A percentile compares a stretch with the other conserved stretches of the same genome.
Conservation (phyloP, 2,113 vertebrate species). For the Phycodurus eques region DNA sequence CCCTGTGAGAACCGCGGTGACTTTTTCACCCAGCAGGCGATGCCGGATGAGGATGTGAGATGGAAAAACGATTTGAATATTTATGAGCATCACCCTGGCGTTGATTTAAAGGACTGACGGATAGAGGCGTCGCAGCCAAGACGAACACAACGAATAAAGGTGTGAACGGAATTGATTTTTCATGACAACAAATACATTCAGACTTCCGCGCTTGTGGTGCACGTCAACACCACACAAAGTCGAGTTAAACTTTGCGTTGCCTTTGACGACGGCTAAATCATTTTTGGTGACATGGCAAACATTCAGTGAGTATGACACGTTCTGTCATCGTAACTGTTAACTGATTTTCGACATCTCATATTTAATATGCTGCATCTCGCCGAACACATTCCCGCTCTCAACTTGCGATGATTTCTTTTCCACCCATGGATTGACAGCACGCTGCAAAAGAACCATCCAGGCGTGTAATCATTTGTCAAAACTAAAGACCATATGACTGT, state of each 20-base stretch:
- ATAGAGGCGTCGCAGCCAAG: slow-evolving; percentile 20
- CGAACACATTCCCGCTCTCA: slow-evolving; percentile 9
- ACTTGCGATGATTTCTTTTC: background rate
- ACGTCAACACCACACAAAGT: slow-evolving; percentile 23
- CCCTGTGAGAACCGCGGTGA: slow-evolving; percentile 18
- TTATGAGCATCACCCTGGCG: slow-evolving; percentile 5
- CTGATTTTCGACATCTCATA: slow-evolving; percentile 16
- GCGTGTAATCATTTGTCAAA: background rate
- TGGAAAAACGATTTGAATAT: slow-evolving; percentile 7
- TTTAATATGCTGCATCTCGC: slow-evolving; percentile 5
- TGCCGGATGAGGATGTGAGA: slow-evolving; percentile 8
- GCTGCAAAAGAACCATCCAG: background rate
- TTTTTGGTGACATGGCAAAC: background rate
- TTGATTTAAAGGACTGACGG: slow-evolving; percentile 6
- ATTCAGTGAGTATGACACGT: slow-evolving; percentile 10
- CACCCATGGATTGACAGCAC: background rate
- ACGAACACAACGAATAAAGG: slow-evolving; percentile 51
- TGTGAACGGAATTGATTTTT: slow-evolving; percentile 44
- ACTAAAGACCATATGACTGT: background rate
- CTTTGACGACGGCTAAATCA: too few relatives aligned
- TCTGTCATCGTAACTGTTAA: background rate
- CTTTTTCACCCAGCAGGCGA: slow-evolving; percentile 28
- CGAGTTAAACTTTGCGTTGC: background rate
- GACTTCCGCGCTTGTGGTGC: slow-evolving; percentile 26
- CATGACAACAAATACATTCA: slow-evolving; percentile 37